Evolutionary conservation across 1,140 invertebrate genomes (phyloP).

Genomic region (Heliconius hewitsoni): DNA sequence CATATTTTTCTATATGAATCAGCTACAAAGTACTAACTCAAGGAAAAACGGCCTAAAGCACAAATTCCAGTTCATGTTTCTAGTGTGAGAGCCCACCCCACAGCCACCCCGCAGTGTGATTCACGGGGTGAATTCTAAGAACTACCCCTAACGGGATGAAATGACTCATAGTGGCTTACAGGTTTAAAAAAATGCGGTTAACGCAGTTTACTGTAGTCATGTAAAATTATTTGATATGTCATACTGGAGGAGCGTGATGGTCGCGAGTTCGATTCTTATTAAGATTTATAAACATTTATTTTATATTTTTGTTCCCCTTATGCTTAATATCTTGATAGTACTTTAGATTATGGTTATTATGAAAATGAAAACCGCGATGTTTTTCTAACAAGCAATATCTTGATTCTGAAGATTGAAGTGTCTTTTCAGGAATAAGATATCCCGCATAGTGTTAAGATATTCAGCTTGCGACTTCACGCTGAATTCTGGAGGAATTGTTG

Average conservation of each 20-base stretch:
- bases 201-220: background rate
- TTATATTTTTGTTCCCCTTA: too few relatives aligned
- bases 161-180: background rate
- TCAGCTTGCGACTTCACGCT: too few relatives aligned
- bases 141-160: slow-evolving; percentile 8
- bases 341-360: too few relatives aligned
- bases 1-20: background rate
- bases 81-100: background rate
- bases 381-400: too few relatives aligned
- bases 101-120: background rate
- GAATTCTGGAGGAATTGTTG: too few relatives aligned
- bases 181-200: background rate
- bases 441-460: too few relatives aligned
- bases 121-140: background rate
- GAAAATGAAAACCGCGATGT: too few relatives aligned
- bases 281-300: too few relatives aligned
- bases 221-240: background rate
- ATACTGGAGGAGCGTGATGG: background rate
- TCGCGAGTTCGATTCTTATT: too few relatives aligned
- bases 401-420: too few relatives aligned
- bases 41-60: background rate
- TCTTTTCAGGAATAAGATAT: too few relatives aligned
- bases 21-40: background rate
- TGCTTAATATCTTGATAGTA: too few relatives aligned
- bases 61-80: background rate